Base-by-base conservation (phyloP, 2,797 vertebrate genomes). In the Synanceia verrucosa region DNA sequence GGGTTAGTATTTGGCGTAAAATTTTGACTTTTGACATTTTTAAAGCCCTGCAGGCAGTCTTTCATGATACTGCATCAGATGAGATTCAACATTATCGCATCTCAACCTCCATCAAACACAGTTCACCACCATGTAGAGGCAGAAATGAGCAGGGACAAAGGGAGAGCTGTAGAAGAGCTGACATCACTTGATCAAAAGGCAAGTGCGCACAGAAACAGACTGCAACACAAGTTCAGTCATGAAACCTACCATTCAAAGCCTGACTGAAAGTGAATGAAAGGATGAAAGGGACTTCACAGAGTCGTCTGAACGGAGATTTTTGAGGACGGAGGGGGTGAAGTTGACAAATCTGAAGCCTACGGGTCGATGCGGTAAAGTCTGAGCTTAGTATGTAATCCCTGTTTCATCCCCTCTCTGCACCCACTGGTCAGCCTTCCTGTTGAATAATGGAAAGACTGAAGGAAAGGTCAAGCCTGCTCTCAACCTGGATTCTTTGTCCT, bases 391-490 rank as follows among this genome's bases (percentile, higher is more conserved):
- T 33, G 73, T 83, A 80, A 91, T 78, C 65, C 68, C 4, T 1
- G 36, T 61, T 78, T 89, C 36, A 89, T 81, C 63, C 73, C 1
- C 56, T 62, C 65, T 24, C 61, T 62, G 33, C 39, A 68, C 72
- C 28, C 68, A 74, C 60, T 43, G 81, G 61, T 75, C 71, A 83
- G 57, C 50, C 63, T 23, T 81, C 69, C 60, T 73, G 57, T 37
- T 86, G 70, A 88, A 86, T 82, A 83, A 79, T 81, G 69, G 33
- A 82, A 71, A 73, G 9, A 57, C 63, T 13, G 48, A 71, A 55
- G 39, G 72, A 86, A 86, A 90, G 74, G 83, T 79, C 77, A 84
- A 14, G 23, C 47, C n/a, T 28, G 23, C 5, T 48, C 57, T 72
- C 39, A 31, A 53, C 39, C 57, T 44, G 46, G 59, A 65, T 57